Base-by-base conservation (phyloP, 2,113 vertebrate species). In the Typhlomys cinereus region DNA sequence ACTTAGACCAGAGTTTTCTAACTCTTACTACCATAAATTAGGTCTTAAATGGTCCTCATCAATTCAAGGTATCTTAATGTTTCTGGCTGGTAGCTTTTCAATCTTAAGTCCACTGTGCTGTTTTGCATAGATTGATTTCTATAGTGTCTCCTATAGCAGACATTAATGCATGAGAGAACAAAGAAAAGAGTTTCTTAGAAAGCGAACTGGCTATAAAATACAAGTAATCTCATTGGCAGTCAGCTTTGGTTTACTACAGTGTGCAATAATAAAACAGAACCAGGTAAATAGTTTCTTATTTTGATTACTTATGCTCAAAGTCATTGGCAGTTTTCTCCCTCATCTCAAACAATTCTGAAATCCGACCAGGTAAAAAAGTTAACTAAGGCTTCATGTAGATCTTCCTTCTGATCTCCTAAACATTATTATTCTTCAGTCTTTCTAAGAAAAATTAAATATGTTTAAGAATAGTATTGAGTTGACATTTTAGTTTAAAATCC, bases 391-490 rank as follows among this genome's bases (percentile, higher is more conserved):
- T 83, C 61, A 39, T 41, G 27, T n/a, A 74, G 15, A 79, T 54
- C 61, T 78, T 23, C 70, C 27, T 85, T 95, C 39, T 73, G 39
- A 54, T n/a, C n/a, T 91, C 61, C 18, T 69, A 90, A 66, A 81
- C 69, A 59, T 80, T 83, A 84, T 74, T 79, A 83, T 29, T 75
- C 31, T 89, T 96, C 29, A 61, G 41, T 62, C n/a, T 75, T 91
- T 93, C 62, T 41, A 92, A 75, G 36, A 93, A 92, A 93, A 94
- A 59, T n/a, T 82, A 54, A 85, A 86, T 18, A 90, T 67, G 29
- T 80, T 79, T 73, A 84, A 88, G 73, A 90, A 79, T 57, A 90
- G 20, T 52, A 88, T 67, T 69, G 29, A 46, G 91, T 86, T 91
- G n/a, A 71, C 34, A 86, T 36, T 67, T 94, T 73, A 89, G 12